These are phyloP conservation scores for Epinephelus cyanopodus DNA, from an alignment of 2,113 vertebrate species.

Conservation along the genomic window DNA sequence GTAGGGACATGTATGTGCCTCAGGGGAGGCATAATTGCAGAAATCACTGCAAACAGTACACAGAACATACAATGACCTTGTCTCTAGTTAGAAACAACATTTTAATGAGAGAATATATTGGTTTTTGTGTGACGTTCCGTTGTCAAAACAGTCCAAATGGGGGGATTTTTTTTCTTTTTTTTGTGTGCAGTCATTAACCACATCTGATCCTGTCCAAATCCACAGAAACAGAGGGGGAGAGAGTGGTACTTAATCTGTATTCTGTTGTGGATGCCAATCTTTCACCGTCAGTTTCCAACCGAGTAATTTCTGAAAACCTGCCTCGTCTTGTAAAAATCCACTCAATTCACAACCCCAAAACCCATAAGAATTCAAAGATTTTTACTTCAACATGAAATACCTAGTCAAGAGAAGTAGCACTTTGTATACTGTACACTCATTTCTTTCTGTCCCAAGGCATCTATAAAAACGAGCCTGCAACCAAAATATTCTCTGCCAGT, in stretches of 20 bases:
- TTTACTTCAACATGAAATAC: background rate
- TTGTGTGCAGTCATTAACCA: background rate
- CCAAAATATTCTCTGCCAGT: background rate
- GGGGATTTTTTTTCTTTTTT: background rate
- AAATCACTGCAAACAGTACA: background rate
- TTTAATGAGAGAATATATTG: background rate
- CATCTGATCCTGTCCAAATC: background rate
- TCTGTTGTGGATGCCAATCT: background rate
- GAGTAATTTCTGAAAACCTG: background rate
- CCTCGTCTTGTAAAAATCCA: background rate
- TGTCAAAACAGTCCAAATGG: background rate
- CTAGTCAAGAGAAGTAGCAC: background rate
- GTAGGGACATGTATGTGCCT: background rate
- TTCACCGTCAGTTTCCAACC: background rate
- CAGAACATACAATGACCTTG: background rate
- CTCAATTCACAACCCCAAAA: background rate
- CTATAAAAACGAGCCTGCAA: background rate
- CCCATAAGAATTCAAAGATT: background rate
- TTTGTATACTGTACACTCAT: background rate
- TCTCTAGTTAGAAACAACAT: background rate
- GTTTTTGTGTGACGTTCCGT: background rate
- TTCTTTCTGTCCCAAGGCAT: background rate
- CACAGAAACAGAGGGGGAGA: background rate
- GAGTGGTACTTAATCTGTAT: background rate
- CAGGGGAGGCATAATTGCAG: background rate